Base-by-base conservation (phyloP, 2,113 vertebrate genomes). In the Odocoileus hemionus region DNA sequence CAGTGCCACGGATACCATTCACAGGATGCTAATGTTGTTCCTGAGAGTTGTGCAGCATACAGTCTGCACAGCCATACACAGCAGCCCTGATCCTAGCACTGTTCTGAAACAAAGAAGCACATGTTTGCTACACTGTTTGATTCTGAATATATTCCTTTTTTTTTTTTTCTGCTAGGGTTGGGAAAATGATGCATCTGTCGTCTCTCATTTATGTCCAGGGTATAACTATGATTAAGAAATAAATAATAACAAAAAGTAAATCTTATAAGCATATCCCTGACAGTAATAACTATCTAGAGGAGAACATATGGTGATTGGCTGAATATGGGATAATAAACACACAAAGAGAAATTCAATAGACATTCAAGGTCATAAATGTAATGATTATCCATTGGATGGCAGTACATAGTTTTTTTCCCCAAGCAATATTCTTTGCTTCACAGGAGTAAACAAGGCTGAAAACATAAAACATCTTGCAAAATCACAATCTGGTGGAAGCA, bases 171-270 rank as follows among this genome's bases (percentile, higher is more conserved):
- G 76, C 55, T 39, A 89, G 45, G 23, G 23, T 86, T 92, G 33
- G 50, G 47, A 43, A 96, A 95, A 91, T 79, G 54, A 96, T 74
- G 25, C 15, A 91, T 96, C 21, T 89, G 60, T 95, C 93, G 74
- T 93, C 88, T 97, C 64, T 96, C 83, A 95, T 95, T 90, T 93
- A 96, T 78, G 57, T n/a, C 30, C 58, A 92, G 82, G 60, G 21
- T 95, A 87, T 95, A 96, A 95, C 97, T 95, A 95, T 90, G 61
- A 95, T 92, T 97, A 97, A 98, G 95, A 97, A 94, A 97, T 89
- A 97, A 96, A 82, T 88, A 97, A 97, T 57, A 92, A 47, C 45
- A 96, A 89, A 95, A 86, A 86, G 36, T 95, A 95, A 98, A 88
- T 96, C 90, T 95, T 93, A 39, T 57, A 83, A 96, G 47, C 47